A percentile compares a stretch with the other conserved stretches of the same genome.
Conservation (phyloP, 1,140 invertebrate genomes). For the Ptiloglossa arizonensis region DNA sequence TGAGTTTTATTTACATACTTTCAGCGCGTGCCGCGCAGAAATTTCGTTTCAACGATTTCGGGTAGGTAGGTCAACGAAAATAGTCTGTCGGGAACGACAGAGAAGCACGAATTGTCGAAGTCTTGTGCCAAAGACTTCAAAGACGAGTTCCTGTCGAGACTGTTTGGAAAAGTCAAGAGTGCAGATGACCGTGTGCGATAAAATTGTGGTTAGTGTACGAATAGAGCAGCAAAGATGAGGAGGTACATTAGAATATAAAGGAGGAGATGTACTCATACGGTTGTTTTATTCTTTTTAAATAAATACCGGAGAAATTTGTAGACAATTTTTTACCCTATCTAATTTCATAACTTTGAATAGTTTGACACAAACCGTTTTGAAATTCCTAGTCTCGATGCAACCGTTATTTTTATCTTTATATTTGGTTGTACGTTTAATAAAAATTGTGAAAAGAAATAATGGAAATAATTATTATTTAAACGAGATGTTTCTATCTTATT, state of each 20-base stretch:
- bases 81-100: neutral
- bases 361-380: neutral
- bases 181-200: constrained; percentile 61
- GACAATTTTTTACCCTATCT: neutral
- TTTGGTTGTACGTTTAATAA: neutral
- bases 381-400: neutral
- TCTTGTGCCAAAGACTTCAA: neutral
- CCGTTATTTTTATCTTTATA: neutral
- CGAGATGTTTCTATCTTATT: no score
- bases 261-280: neutral
- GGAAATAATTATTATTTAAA: no score
- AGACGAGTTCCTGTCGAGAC: neutral
- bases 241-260: neutral
- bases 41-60: constrained; percentile 50
- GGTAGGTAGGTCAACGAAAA: constrained; percentile 44
- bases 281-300: neutral
- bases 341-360: neutral
- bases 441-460: no score
- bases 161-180: constrained; percentile 1
- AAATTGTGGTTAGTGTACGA: constrained; percentile 43
- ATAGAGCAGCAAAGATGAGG: constrained; percentile 31
- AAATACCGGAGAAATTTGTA: neutral
- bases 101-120: neutral
- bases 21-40: constrained; percentile 36
- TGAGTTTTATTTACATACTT: constrained; percentile 57